Conservation (phyloP, 2,888 invertebrate species). For the Cephus runcator region DNA sequence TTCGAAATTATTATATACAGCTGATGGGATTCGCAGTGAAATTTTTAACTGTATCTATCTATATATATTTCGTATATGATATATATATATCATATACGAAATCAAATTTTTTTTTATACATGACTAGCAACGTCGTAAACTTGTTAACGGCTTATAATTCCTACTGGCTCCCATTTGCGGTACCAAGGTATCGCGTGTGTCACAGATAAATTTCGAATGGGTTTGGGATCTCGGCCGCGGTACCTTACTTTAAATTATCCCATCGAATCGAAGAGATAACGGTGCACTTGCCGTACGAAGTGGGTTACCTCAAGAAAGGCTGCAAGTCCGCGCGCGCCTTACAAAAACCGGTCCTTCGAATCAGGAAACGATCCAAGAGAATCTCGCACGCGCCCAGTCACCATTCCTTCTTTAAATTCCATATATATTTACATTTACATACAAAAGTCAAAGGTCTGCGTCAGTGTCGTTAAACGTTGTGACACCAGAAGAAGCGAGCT, state of each 20-base stretch:
- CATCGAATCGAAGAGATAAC: slow-evolving; percentile 39
- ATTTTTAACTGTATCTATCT: neutral
- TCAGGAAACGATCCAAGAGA: slow-evolving; percentile 16
- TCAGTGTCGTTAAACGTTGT: neutral
- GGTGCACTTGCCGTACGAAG: slow-evolving; percentile 27
- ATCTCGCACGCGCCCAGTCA: neutral
- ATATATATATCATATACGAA: no score
- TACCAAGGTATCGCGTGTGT: neutral
- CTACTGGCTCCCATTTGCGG: neutral
- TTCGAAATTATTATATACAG: neutral
- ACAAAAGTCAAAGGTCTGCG: neutral
- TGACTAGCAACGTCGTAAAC: neutral
- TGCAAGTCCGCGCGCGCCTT: slow-evolving; percentile 15
- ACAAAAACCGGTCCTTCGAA: slow-evolving; percentile 31
- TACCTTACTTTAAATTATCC: slow-evolving; percentile 34
- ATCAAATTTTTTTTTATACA: neutral
- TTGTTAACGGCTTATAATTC: neutral
- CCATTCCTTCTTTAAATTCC: neutral
- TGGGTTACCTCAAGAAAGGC: slow-evolving; percentile 33
- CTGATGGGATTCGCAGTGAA: neutral
- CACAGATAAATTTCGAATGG: neutral
- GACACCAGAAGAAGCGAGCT: neutral
- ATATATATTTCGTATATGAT: no score
- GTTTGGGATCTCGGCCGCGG: slow-evolving; percentile 10
- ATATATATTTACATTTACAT: no score